phyloP scores from a whole-genome alignment of 2,797 vertebrate species.

The Cossypha dichroa region DNA sequence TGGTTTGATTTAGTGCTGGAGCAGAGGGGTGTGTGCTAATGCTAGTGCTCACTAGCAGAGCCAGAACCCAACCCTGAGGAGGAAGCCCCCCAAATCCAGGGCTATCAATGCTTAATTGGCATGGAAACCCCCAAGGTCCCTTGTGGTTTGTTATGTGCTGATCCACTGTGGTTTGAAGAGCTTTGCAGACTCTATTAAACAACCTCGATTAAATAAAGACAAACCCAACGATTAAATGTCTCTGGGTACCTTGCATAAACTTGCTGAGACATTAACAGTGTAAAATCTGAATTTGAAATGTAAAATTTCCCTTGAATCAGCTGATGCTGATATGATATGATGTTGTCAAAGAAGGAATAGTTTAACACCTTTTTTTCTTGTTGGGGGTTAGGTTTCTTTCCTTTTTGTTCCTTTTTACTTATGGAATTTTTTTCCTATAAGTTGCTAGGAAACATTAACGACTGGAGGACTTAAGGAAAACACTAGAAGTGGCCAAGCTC shows the following conservation, averaged over 20 bases:
- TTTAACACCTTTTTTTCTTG: not conserved
- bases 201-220: conserved; percentile 10
- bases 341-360: not conserved
- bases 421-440: not conserved
- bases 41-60: not conserved
- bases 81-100: not conserved
- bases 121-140: not conserved
- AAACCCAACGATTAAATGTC: not conserved
- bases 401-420: not conserved
- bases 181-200: not conserved
- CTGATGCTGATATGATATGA: not conserved
- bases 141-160: not conserved
- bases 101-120: not conserved
- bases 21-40: not conserved
- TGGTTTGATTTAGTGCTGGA: not conserved
- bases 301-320: not conserved
- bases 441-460: not conserved
- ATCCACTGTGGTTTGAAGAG: not conserved
- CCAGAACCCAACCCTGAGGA: not conserved
- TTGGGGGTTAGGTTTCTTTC: not conserved
- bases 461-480: not conserved
- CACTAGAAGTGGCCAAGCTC: not conserved
- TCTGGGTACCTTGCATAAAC: not conserved
- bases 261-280: not conserved
- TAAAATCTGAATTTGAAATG: not conserved